Evolutionary conservation across 2,888 invertebrate species (phyloP).

Genomic region (Sacculina carcini): DNA sequence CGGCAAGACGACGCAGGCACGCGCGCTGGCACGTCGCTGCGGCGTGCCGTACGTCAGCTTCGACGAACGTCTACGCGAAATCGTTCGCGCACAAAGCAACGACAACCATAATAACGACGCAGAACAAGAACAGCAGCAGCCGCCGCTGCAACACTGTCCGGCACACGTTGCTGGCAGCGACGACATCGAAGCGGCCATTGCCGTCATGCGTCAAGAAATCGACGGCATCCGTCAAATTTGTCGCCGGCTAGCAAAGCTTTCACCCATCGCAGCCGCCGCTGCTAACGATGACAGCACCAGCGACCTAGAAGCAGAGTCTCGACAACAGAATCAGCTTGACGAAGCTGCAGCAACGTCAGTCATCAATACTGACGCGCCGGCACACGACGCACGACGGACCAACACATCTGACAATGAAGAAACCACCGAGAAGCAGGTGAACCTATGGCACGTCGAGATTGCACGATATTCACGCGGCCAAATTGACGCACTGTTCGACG

Average conservation of each 20-base stretch:
- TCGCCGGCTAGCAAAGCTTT: background rate
- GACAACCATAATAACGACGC: background rate
- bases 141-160: too few species aligned
- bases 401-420: background rate
- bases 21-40: background rate
- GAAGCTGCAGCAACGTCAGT: too few species aligned
- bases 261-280: background rate
- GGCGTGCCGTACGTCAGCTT: background rate
- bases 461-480: background rate
- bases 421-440: background rate
- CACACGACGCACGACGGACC: background rate
- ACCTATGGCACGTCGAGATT: background rate
- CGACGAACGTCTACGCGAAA: background rate
- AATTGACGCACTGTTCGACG: constrained; percentile 22
- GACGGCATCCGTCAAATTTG: background rate
- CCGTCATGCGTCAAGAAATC: background rate
- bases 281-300: too few species aligned
- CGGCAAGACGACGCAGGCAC: background rate
- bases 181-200: background rate
- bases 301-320: too few species aligned
- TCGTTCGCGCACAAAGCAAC: background rate
- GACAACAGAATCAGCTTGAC: too few species aligned
- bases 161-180: background rate
- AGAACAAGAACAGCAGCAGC: background rate
- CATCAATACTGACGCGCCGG: too few species aligned